These are phyloP conservation scores for Aphelenchoides fujianensis DNA, from an alignment of 1,140 invertebrate species.

Conservation along the genomic window DNA sequence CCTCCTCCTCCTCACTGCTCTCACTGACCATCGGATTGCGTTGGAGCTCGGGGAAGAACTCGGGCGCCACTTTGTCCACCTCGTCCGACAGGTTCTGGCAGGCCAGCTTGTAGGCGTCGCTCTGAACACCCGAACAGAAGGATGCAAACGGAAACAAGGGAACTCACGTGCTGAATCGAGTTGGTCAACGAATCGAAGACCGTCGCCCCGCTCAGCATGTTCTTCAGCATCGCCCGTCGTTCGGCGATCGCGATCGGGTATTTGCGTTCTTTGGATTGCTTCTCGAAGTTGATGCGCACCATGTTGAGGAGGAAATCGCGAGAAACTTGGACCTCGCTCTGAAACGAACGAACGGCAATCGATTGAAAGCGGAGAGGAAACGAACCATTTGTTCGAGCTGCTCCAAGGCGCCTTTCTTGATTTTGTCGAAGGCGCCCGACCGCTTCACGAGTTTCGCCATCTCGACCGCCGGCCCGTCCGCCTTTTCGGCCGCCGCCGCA, in stretches of 20 bases:
- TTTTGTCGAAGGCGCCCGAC: conserved; percentile 20
- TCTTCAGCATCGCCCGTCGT: conserved; percentile 10
- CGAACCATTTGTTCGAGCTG: conserved; percentile 7
- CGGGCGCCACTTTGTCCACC: conserved; percentile 2
- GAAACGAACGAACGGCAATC: conserved; percentile 4
- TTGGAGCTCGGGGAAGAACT: not conserved
- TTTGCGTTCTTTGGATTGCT: conserved; percentile 4
- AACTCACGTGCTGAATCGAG: conserved; percentile 11
- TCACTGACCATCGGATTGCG: not conserved
- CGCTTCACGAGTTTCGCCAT: conserved; percentile 7
- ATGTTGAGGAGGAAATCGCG: not conserved
- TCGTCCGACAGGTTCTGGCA: not conserved
- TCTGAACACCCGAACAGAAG: not conserved
- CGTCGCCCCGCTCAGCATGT: not conserved
- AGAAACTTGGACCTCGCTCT: conserved; percentile 11
- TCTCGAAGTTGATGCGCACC: conserved; percentile 8
- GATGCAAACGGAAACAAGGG: not conserved
- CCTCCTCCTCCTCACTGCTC: no score
- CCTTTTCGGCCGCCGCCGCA: no score
- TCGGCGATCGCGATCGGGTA: not conserved
- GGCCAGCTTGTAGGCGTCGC: not conserved
- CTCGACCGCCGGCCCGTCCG: not conserved
- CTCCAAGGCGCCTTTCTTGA: conserved; percentile 16
- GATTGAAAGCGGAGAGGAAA: not conserved
- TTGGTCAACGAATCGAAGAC: conserved; percentile 15